phyloP scores from a whole-genome alignment of 1,140 invertebrate genomes.

The Lepidurus packardi region DNA sequence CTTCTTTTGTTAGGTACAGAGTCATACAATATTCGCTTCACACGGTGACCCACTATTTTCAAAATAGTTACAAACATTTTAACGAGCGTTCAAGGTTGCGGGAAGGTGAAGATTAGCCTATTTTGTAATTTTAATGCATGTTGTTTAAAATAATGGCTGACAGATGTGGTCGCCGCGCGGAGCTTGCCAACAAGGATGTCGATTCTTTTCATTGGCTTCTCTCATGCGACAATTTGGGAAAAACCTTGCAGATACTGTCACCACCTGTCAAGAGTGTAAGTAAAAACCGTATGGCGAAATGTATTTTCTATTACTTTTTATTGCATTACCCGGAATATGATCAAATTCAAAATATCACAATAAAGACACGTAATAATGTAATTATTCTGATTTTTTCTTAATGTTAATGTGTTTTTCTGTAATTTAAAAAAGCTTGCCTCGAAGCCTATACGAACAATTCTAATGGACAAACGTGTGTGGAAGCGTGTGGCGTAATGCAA shows the following conservation, averaged over 20 bases:
- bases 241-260: neutral
- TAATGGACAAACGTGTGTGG: neutral
- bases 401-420: neutral
- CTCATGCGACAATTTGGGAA: constrained; percentile 19
- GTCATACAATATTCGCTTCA: too few species aligned
- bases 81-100: too few species aligned
- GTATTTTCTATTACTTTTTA: too few species aligned
- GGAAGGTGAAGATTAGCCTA: too few species aligned
- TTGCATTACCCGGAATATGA: neutral
- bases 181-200: constrained; percentile 29
- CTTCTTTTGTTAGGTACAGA: too few species aligned
- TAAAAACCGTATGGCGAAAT: neutral
- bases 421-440: neutral
- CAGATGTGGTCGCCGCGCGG: constrained; percentile 20
- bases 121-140: too few species aligned
- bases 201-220: constrained; percentile 18
- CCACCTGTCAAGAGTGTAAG: constrained; percentile 24
- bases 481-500: neutral
- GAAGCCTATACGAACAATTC: neutral
- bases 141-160: neutral
- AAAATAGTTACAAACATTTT: too few species aligned
- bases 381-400: neutral
- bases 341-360: neutral
- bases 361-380: neutral
- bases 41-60: too few species aligned